These are phyloP conservation scores for Martes martes DNA, from an alignment of 2,113 vertebrate genomes.

Conservation along the genomic window DNA sequence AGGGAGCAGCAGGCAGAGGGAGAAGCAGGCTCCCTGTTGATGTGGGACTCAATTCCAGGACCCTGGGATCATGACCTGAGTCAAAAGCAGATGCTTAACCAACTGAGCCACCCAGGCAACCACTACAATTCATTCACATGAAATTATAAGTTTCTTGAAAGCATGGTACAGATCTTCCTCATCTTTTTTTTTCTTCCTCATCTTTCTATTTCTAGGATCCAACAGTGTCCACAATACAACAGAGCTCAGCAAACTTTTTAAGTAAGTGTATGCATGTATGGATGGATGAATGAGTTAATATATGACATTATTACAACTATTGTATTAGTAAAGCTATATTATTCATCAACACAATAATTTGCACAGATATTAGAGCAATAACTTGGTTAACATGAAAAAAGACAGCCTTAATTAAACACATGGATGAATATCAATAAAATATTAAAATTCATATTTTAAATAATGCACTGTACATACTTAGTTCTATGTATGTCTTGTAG, in stretches of 20 bases:
- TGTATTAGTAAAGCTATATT: not conserved
- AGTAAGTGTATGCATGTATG: not conserved
- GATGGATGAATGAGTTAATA: not conserved
- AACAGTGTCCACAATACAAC: too few species aligned
- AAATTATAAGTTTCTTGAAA: not conserved
- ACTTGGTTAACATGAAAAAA: not conserved
- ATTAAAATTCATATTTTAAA: constrained; percentile 33
- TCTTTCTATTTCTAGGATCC: too few species aligned
- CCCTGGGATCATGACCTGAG: too few species aligned
- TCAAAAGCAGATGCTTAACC: too few species aligned
- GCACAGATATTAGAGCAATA: not conserved
- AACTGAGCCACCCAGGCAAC: too few species aligned
- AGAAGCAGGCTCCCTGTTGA: too few species aligned
- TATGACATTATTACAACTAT: not conserved
- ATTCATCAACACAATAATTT: not conserved
- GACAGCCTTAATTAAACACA: not conserved
- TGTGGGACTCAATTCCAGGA: too few species aligned
- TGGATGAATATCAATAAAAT: not conserved
- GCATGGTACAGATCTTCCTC: not conserved
- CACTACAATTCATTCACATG: not conserved
- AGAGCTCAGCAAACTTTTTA: not conserved
- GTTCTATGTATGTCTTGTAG: not conserved
- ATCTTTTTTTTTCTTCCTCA: not conserved
- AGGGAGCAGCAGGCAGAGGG: too few species aligned
- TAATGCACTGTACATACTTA: not conserved